Conservation (phyloP, 2,113 vertebrate genomes). For the Hemicordylus capensis region DNA sequence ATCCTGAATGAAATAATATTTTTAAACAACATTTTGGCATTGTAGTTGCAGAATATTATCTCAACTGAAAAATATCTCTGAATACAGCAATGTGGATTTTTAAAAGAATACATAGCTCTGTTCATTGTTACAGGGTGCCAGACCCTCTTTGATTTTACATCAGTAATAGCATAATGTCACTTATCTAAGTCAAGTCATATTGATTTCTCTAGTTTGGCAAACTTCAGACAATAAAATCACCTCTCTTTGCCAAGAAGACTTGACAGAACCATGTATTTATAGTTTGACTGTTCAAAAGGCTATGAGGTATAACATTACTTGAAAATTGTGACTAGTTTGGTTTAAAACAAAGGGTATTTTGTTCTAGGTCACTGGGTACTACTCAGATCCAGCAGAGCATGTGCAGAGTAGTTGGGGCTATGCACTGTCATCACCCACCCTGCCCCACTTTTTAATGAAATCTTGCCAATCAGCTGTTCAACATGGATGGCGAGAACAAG, state of each 20-base stretch:
- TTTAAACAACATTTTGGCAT: neutral
- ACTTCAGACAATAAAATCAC: neutral
- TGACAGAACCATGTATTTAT: neutral
- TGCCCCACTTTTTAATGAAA: neutral
- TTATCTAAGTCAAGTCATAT: neutral
- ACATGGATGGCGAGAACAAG: neutral
- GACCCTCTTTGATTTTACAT: neutral
- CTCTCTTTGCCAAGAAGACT: neutral
- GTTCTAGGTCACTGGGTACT: neutral
- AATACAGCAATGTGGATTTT: neutral
- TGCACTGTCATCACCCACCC: neutral
- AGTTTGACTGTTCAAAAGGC: neutral
- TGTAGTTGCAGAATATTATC: neutral
- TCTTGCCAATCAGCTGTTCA: neutral
- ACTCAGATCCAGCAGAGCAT: neutral
- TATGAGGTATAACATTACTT: rapidly evolving
- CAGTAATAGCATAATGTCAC: neutral
- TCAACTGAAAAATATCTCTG: constrained; percentile 1
- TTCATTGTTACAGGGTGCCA: neutral
- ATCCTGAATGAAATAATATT: neutral
- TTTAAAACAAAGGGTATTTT: neutral
- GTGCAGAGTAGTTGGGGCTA: no score
- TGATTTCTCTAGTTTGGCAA: constrained; percentile 13
- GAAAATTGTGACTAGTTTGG: constrained; percentile 18
- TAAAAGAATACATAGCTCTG: neutral